These are phyloP conservation scores for Leptodactylus fallax DNA, from an alignment of 2,797 vertebrate genomes.

Conservation along the genomic window DNA sequence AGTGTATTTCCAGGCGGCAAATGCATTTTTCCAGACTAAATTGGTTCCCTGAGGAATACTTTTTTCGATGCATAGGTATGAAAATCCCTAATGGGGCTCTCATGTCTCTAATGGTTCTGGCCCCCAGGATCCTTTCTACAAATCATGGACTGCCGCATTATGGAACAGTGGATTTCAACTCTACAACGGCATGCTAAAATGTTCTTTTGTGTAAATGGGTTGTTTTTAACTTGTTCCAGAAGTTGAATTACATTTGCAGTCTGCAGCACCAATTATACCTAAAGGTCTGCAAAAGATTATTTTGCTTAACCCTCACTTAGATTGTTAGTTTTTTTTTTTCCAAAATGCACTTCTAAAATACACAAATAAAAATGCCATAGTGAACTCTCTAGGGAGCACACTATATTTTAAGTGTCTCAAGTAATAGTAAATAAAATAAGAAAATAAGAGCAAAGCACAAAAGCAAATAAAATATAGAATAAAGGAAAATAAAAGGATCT, in stretches of 20 bases:
- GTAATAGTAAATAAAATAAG: constrained; percentile 7
- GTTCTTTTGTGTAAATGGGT: constrained; percentile 54
- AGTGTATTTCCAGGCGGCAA: constrained; percentile 48
- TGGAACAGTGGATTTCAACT: constrained; percentile 41
- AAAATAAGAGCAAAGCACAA: constrained; percentile 7
- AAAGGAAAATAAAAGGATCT: background rate
- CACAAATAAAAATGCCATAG: constrained; percentile 6
- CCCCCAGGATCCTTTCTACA: constrained; percentile 53
- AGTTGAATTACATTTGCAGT: constrained; percentile 49
- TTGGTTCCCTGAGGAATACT: constrained; percentile 59
- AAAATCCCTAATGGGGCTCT: constrained; percentile 63
- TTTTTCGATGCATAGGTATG: constrained; percentile 51
- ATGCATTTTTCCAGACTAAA: constrained; percentile 56
- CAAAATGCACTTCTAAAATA: constrained; percentile 35
- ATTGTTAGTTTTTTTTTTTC: constrained; percentile 20
- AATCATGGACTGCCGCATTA: constrained; percentile 52
- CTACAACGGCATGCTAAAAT: constrained; percentile 45
- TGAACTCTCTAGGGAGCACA: constrained; percentile 10
- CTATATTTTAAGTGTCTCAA: constrained; percentile 22
- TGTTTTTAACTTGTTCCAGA: constrained; percentile 57
- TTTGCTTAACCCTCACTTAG: constrained; percentile 45
- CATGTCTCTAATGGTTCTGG: constrained; percentile 59
- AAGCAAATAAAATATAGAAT: background rate
- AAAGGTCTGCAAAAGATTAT: constrained; percentile 41
- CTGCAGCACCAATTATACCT: constrained; percentile 49